Evolutionary conservation across 2,888 invertebrate species (phyloP), one percentile per base, ranked within the genome.

Genomic region (Campaea margaritaria): DNA sequence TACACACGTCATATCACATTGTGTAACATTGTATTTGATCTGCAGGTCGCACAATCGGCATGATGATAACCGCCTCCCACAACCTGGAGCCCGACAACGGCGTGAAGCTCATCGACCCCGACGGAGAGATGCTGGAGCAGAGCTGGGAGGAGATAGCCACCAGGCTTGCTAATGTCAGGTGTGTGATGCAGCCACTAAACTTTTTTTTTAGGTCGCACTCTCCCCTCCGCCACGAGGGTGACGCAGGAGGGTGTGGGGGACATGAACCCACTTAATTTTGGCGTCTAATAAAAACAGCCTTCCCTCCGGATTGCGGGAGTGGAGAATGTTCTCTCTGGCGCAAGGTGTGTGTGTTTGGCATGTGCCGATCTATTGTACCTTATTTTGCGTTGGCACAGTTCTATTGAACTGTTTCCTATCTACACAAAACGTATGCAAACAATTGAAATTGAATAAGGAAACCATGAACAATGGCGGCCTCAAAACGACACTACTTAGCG

Each of bases 41-140:
- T 68, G 52, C 81, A 93, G 93, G 89, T 91, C 96, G 96, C 76
- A 94, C 96, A 36, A 96, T 99, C 76, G 99, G 99, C 42, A 94
- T 99, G n/a, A 99, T 99, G 99, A 97, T 99, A 62, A 99, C 99
- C 0, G 99, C 99, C 0, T 99, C 99, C 0, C 99, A 99, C 85
- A 99, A 99, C 89, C 96, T 99, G 43, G 98, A 96, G 83, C 95
- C 96, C 0, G 99, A 99, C 81, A 99, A 99, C 85, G 99, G 99
- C 0, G 97, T 99, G 2, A 99, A 99, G 86, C 89, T 99, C 46
- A 95, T 99, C 44, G 99, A 99, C 88, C 98, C 99, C 0, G 94
- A 94, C 68, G 99, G 99, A 0, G 99, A 99, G 89, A 99, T 99
- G 99, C 85, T 99, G 75, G 97, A 98, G 68, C 92, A 95, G 60